These are phyloP conservation scores for Dexiosoma caninum DNA, from an alignment of 2,888 invertebrate species.

Conservation along the genomic window DNA sequence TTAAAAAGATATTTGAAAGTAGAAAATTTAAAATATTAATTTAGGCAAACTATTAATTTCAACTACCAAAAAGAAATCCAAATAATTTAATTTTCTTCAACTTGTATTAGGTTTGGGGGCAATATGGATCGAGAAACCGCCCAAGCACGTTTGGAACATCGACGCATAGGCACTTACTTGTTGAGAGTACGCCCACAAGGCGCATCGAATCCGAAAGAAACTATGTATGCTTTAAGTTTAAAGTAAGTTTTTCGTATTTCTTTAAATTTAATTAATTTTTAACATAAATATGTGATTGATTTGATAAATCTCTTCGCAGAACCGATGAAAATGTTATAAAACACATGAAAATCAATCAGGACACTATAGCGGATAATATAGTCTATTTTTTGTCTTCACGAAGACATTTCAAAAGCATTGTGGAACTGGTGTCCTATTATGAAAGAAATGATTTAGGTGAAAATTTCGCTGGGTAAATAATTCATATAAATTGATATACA, in stretches of 20 bases:
- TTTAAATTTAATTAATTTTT: neutral
- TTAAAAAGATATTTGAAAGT: too few species aligned
- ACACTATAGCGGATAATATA: constrained; percentile 83
- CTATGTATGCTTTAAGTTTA: constrained; percentile 89
- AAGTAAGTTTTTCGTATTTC: constrained; percentile 81
- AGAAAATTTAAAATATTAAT: too few species aligned
- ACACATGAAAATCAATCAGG: constrained; percentile 93
- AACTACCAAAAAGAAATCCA: too few species aligned
- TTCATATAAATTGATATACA: too few species aligned
- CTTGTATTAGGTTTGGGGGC: constrained; percentile 88
- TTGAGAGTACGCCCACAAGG: constrained; percentile 87
- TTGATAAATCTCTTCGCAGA: constrained; percentile 77
- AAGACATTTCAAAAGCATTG: constrained; percentile 92
- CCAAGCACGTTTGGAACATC: constrained; percentile 84
- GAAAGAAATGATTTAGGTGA: constrained; percentile 93
- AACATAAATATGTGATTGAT: neutral
- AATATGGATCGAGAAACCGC: constrained; percentile 92
- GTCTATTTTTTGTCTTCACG: constrained; percentile 92
- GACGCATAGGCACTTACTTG: constrained; percentile 92
- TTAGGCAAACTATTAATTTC: too few species aligned
- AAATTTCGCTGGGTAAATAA: constrained; percentile 89
- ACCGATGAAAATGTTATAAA: constrained; percentile 91
- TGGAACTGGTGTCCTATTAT: constrained; percentile 95
- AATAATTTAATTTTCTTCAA: too few species aligned
- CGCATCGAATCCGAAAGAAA: constrained; percentile 82